These are phyloP conservation scores for Valencia hispanica DNA, from an alignment of 2,797 vertebrate species.

Conservation along the genomic window DNA sequence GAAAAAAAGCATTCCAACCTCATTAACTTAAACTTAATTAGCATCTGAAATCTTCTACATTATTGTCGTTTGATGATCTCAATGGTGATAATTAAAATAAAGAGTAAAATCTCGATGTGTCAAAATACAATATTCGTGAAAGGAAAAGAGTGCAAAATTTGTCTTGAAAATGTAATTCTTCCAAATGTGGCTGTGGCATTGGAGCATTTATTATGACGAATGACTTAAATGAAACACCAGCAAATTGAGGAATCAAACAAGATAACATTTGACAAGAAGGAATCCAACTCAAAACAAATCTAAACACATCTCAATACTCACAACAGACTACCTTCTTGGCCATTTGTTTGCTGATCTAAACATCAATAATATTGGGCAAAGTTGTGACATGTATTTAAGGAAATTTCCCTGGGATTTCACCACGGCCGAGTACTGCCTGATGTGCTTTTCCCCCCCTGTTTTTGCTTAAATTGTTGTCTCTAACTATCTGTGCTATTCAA, in stretches of 20 bases:
- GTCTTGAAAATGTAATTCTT: too few relatives aligned
- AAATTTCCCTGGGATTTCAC: background rate
- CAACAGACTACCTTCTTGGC: background rate
- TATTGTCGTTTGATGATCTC: background rate
- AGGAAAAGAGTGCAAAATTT: background rate
- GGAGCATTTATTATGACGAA: background rate
- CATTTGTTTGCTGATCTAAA: background rate
- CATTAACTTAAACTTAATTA: background rate
- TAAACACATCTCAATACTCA: too few relatives aligned
- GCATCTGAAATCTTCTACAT: background rate
- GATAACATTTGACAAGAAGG: too few relatives aligned
- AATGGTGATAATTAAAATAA: background rate
- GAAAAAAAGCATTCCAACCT: background rate
- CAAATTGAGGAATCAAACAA: background rate
- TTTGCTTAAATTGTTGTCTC: background rate
- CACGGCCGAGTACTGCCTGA: background rate
- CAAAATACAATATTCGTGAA: background rate
- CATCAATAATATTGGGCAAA: background rate
- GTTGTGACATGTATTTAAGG: background rate
- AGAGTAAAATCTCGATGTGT: background rate
- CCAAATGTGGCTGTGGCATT: too few relatives aligned
- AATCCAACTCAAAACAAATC: background rate
- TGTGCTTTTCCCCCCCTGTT: background rate
- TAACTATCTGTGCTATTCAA: background rate
- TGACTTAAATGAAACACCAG: background rate